Evolutionary conservation across 2,113 vertebrate species (phyloP).

Genomic region (Marmota monax): DNA sequence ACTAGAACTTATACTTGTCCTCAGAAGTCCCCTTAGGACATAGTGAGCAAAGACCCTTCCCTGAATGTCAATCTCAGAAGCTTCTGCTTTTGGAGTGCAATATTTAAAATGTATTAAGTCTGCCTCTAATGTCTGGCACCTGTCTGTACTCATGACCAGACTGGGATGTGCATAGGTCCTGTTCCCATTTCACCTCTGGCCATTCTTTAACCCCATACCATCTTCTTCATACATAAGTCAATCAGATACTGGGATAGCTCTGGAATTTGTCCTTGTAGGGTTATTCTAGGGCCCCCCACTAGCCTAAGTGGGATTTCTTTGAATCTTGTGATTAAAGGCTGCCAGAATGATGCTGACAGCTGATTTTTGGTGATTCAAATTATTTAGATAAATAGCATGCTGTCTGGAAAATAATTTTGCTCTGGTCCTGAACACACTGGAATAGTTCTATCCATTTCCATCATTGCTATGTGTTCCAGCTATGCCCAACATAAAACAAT

Average conservation of each 20-base stretch:
- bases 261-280: neutral
- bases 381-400: neutral
- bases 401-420: neutral
- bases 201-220: neutral
- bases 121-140: neutral
- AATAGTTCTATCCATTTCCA: neutral
- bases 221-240: neutral
- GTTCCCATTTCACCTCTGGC: neutral
- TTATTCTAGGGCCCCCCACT: neutral
- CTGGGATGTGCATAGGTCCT: neutral
- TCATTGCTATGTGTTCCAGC: neutral
- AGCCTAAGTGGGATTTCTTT: neutral
- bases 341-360: neutral
- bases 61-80: neutral
- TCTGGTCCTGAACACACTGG: neutral
- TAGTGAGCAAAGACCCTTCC: neutral
- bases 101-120: neutral
- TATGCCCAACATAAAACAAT: constrained; percentile 7
- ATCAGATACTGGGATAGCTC: neutral
- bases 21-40: neutral
- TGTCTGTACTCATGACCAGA: neutral
- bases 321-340: neutral
- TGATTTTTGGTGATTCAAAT: neutral
- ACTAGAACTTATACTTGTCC: neutral
- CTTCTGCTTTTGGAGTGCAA: neutral